Evolutionary conservation across 2,113 vertebrate genomes (phyloP), one percentile per base, ranked within the genome.

Genomic region (Hemibagrus wyckioides): DNA sequence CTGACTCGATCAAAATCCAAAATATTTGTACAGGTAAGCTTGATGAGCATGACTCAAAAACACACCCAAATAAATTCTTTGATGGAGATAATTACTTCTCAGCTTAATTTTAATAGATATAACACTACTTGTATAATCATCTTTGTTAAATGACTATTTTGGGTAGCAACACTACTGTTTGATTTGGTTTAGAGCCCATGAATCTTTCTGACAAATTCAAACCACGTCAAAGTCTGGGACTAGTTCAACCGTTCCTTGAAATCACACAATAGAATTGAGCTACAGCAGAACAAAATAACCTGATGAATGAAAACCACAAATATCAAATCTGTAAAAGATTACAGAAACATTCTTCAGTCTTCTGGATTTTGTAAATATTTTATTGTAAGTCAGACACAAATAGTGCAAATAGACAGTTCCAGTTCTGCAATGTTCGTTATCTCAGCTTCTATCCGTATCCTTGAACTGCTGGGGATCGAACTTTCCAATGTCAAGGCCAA

Each of bases 1-100:
- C 56, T 85, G 73, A 44, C 84, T 76, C 36, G 54, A 77, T 52
- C 36, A 36, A 56, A 54, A 71, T 69, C 36, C 63, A 30, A 56
- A 71, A 81, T 86, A 73, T 86, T 82, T 82, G 11, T 33, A 57
- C 36, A 82, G 79, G 63, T 82, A 65, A 73, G 25, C 28, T 59
- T 48, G n/a, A 41, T 1, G 33, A 86, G 48, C 57, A 23, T 44
- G 1, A 30, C 33, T 6, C 61, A 41, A 57, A 57, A 48, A 48
- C 41, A 82, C 41, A 48, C 39, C 81, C 9, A 48, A 13, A 30
- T 48, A 1, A 57, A 81, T 67, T 39, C 15, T 14, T 13, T 2
- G 30, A 86, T 19, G 54, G 28, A 13, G 17, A 44, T n/a, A 33
- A 39, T 61, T 61, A 75, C 25, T 41, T 57, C 75, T 75, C 3